Conservation (phyloP, 1,140 invertebrate genomes). For the Lasioglossum albipes region DNA sequence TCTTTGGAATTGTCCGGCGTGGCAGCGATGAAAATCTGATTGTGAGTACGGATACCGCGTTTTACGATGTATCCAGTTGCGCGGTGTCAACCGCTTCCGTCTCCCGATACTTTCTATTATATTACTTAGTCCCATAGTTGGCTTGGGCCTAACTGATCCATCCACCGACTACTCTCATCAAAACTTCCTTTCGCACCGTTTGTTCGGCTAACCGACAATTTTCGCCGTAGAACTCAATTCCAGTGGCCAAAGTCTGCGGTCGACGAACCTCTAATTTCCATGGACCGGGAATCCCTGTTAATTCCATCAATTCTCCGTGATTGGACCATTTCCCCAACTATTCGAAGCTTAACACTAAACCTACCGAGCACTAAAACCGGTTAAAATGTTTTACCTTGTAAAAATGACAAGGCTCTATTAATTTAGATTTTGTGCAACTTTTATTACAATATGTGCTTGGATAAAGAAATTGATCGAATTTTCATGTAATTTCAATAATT, state of each 20-base stretch:
- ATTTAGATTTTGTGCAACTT: no score
- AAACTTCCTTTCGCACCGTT: background rate
- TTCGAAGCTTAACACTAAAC: no score
- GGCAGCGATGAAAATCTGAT: constrained; percentile 11
- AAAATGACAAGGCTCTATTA: no score
- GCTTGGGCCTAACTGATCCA: no score
- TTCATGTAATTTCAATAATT: no score
- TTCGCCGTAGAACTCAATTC: background rate
- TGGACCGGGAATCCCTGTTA: background rate
- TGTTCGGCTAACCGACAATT: background rate
- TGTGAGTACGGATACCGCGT: background rate
- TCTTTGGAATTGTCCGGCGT: constrained; percentile 3
- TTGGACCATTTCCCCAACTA: no score
- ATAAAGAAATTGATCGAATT: no score
- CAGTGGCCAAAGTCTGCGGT: background rate
- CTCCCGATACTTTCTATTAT: constrained; percentile 33
- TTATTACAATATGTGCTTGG: no score
- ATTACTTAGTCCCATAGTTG: background rate
- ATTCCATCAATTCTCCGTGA: background rate
- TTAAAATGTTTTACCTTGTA: no score
- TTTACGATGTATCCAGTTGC: background rate
- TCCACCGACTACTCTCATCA: background rate
- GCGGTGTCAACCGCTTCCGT: constrained; percentile 26
- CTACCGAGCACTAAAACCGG: no score
- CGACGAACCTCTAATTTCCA: background rate